Base-by-base conservation (phyloP, 2,888 invertebrate species). In the Geophilus truncorum region DNA sequence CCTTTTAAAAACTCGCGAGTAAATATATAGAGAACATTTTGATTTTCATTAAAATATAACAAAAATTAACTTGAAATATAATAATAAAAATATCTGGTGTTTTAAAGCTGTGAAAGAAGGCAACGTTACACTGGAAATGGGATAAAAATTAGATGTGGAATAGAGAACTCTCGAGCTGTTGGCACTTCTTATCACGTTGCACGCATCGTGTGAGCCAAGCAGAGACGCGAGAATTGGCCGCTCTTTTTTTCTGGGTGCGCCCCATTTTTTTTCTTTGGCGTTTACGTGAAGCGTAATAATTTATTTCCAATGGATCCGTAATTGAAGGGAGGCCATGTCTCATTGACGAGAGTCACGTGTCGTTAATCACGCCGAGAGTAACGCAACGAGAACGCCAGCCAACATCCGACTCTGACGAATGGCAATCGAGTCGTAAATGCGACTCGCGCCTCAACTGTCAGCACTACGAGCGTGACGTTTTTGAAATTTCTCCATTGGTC, bases 281-380 rank as follows among this genome's bases (percentile, higher is more conserved):
- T 62, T 62, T 62, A 21, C 57, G 21, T 62, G 57, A 62, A 62
- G 57, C 76, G 76, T 76, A 34, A 76, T 76, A 76, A 76, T 76
- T 76, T 76, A 76, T 76, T 76, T 76, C 76, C 32, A 76, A 76
- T 76, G 76, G 34, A 34, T 34, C 76, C 34, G 34, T 76, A 76
- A 76, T 76, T 76, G 76, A 76, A 76, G 76, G 30, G 76, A 76
- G 76, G 76, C 30, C 76, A 76, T 76, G 76, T 76, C 76, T 76
- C 76, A 76, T 25, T 76, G 76, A 76, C 76, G 76, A 25, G 28
- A 76, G 76, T 34, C 76, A 76, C 76, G 76, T 76, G 76, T 76
- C 76, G 34, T 76, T 76, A 76, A 76, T 76, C 76, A 76, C 76
- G 34, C 57, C 23, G 57, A 23, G 23, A 62, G 57, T n/a, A n/a